These are phyloP conservation scores for Polydrusus cervinus DNA, from an alignment of 2,888 invertebrate genomes.

Conservation along the genomic window DNA sequence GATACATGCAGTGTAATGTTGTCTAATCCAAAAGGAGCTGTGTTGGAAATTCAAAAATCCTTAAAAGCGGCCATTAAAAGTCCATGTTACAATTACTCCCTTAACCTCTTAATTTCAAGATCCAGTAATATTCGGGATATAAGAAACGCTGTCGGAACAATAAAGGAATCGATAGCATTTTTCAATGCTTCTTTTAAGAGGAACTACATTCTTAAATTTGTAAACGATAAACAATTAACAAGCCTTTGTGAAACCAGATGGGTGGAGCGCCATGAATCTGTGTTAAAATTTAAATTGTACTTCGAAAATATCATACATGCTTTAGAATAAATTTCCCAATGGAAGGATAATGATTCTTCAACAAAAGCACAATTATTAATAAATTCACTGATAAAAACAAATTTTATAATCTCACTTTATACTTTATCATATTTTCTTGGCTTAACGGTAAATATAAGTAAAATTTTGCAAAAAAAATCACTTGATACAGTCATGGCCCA, in stretches of 20 bases:
- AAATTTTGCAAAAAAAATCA: neutral
- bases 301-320: slow-evolving; percentile 31
- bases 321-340: slow-evolving; percentile 38
- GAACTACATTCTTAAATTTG: neutral
- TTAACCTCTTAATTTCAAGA: slow-evolving; percentile 41
- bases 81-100: slow-evolving; percentile 39
- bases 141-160: slow-evolving; percentile 41
- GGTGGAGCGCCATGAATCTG: neutral
- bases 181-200: slow-evolving; percentile 29
- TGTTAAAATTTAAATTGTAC: slow-evolving; percentile 47
- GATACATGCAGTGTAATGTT: slow-evolving; percentile 46
- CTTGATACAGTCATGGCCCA: neutral
- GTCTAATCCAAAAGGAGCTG: slow-evolving; percentile 38
- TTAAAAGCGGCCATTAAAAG: slow-evolving; percentile 44
- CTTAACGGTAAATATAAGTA: slow-evolving; percentile 7
- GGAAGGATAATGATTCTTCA: slow-evolving; percentile 34
- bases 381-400: slow-evolving; percentile 20
- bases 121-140: slow-evolving; percentile 34
- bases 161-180: slow-evolving; percentile 45
- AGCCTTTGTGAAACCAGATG: neutral
- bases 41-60: slow-evolving; percentile 56
- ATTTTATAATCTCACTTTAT: slow-evolving; percentile 5
- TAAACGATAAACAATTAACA: neutral
- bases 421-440: neutral
- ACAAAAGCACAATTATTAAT: slow-evolving; percentile 27